Conservation (phyloP, 1,140 invertebrate genomes). For the Microplitis demolitor region DNA sequence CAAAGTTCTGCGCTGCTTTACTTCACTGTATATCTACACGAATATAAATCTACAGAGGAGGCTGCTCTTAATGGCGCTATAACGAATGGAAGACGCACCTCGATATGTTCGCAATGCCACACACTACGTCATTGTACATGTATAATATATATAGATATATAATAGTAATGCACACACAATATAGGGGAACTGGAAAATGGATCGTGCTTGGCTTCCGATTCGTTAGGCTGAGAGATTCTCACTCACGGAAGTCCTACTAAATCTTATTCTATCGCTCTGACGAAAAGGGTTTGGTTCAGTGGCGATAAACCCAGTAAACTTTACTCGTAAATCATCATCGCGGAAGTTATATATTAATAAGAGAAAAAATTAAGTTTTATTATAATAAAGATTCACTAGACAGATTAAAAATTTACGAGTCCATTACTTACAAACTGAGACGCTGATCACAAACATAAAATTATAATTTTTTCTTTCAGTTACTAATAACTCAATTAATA, state of each 20-base stretch:
- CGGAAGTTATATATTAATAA: background rate
- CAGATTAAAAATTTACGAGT: too few species aligned
- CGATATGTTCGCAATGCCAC: too few species aligned
- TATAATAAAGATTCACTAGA: background rate
- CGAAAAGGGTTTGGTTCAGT: conserved; percentile 26
- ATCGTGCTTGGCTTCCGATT: conserved; percentile 43
- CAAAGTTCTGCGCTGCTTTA: background rate
- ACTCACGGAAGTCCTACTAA: conserved; percentile 26
- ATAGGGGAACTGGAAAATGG: conserved; percentile 34
- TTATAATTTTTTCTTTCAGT: too few species aligned
- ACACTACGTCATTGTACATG: conserved; percentile 25
- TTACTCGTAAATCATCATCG: conserved; percentile 15
- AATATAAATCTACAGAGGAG: background rate
- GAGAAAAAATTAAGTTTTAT: background rate
- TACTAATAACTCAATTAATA: too few species aligned
- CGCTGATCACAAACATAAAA: too few species aligned
- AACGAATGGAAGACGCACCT: conserved; percentile 27
- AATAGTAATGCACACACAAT: background rate
- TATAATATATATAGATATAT: background rate
- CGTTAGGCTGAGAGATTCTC: conserved; percentile 12
- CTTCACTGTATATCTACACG: conserved; percentile 8
- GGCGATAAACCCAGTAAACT: conserved; percentile 6
- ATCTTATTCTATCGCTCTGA: conserved; percentile 30
- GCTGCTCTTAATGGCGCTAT: conserved; percentile 36
- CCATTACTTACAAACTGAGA: too few species aligned